A percentile compares a stretch with the other conserved stretches of the same genome.
Conservation (phyloP, 2,797 vertebrate genomes). For the Falco biarmicus region DNA sequence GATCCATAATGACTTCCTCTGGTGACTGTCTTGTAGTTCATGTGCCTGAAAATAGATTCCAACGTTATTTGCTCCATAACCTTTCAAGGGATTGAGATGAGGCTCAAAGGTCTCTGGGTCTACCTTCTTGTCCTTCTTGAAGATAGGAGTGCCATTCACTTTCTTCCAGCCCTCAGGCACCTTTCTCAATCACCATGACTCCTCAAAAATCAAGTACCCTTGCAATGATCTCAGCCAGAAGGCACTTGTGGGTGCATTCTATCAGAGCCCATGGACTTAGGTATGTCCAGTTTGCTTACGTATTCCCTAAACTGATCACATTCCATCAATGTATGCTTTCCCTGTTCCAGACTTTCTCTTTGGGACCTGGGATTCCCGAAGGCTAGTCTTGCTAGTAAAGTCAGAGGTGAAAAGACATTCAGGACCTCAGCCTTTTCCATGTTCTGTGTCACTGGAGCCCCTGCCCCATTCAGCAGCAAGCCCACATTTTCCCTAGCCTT, state of each 20-base stretch:
- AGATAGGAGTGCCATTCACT: not conserved
- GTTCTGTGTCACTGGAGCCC: not conserved
- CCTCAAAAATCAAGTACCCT: not conserved
- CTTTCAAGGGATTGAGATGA: not conserved
- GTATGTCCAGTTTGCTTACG: too few species aligned
- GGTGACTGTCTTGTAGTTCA: not conserved
- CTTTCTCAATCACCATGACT: not conserved
- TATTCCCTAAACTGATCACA: too few species aligned
- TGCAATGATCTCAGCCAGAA: not conserved
- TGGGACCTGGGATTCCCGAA: too few species aligned
- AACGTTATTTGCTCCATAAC: not conserved
- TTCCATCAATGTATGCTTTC: too few species aligned
- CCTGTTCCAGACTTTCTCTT: too few species aligned
- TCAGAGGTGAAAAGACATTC: too few species aligned
- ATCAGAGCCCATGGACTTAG: too few species aligned
- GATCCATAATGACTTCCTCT: not conserved
- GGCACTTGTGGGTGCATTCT: too few species aligned
- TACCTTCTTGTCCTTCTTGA: too few species aligned
- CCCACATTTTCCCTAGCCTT: not conserved
- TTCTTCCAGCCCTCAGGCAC: not conserved
- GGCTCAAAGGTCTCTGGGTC: too few species aligned
- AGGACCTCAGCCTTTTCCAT: not conserved
- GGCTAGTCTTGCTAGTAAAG: too few species aligned
- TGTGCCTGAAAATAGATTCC: not conserved
- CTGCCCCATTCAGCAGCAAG: not conserved